A percentile compares a stretch with the other conserved stretches of the same genome.
phyloP scores from a whole-genome alignment of 64 coral and sea anemone species.

The Catalaphyllia jardinei region DNA sequence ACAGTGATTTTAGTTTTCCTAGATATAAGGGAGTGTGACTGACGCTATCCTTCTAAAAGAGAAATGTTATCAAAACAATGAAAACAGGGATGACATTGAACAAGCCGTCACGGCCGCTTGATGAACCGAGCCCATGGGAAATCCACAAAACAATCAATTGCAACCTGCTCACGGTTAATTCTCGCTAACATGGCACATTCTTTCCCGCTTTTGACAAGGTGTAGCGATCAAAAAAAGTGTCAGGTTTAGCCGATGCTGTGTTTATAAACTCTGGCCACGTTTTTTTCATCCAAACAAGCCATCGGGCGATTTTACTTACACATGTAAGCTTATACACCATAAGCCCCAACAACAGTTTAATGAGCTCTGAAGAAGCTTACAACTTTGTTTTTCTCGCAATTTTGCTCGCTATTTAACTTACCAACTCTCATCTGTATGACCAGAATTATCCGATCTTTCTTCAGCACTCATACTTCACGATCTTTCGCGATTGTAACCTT shows the following conservation, averaged over 20 bases:
- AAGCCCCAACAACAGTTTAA: neutral
- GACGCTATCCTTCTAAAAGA: neutral
- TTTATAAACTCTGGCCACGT: too few species aligned
- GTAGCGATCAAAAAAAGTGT: neutral
- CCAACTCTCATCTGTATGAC: slow-evolving; percentile 16
- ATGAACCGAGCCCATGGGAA: neutral
- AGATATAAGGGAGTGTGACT: too few species aligned
- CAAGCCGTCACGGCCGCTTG: neutral
- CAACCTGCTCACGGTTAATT: neutral
- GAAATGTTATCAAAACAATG: neutral
- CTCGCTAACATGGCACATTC: neutral
- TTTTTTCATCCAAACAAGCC: neutral
- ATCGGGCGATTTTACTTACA: neutral
- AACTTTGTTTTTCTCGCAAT: neutral
- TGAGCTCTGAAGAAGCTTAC: neutral
- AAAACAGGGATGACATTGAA: neutral
- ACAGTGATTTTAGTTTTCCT: neutral
- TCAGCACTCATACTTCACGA: slow-evolving; percentile 11
- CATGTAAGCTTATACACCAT: slow-evolving; percentile 11
- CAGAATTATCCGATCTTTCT: slow-evolving; percentile 17
- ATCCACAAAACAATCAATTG: neutral
- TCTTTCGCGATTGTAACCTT: neutral
- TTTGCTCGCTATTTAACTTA: neutral
- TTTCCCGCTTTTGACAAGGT: neutral
- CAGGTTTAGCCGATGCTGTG: neutral